phyloP scores from a whole-genome alignment of 2,797 vertebrate species.

The Chaunax sp. region DNA sequence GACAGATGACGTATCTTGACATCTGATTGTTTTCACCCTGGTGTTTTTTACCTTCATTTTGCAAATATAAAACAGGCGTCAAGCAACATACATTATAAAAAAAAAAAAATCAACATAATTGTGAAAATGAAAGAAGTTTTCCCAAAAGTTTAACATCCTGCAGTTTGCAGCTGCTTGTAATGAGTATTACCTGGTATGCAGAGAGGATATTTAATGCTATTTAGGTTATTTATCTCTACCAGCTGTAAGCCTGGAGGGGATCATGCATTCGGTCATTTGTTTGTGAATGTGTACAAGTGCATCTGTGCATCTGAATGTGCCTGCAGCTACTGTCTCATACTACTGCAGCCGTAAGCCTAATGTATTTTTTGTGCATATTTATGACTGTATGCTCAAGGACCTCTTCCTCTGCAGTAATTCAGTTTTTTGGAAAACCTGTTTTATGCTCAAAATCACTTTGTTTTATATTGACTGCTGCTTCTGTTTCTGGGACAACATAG shows the following conservation, averaged over 20 bases:
- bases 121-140: neutral
- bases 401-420: no score
- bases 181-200: neutral
- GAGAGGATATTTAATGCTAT: neutral
- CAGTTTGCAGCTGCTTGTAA: no score
- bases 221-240: neutral
- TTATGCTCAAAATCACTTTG: no score
- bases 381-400: neutral
- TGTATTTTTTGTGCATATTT: neutral
- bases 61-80: neutral
- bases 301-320: no score
- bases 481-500: no score
- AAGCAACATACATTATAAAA: neutral
- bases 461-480: no score
- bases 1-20: neutral
- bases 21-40: neutral
- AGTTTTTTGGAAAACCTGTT: no score
- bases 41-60: neutral
- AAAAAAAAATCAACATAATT: neutral
- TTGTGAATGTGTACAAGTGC: no score
- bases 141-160: no score
- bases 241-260: neutral
- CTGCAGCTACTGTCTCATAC: no score
- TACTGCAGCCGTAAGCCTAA: neutral
- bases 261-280: neutral